phyloP scores from a whole-genome alignment of 2,113 vertebrate genomes.

The Crotalus tigris region DNA sequence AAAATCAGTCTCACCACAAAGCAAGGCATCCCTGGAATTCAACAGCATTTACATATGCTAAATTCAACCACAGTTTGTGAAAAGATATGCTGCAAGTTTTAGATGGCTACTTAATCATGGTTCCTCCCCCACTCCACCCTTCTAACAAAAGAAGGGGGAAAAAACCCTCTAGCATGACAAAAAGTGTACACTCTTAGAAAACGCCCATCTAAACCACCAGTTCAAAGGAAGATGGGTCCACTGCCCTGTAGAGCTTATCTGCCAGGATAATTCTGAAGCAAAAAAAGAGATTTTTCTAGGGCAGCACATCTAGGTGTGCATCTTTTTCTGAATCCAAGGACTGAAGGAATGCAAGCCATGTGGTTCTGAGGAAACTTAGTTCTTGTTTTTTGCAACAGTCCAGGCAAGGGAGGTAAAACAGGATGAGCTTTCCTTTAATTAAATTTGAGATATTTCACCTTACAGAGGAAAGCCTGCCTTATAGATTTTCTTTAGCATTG shows the following conservation, averaged over 20 bases:
- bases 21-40: not conserved
- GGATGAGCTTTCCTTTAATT: not conserved
- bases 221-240: not conserved
- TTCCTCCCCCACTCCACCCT: not conserved
- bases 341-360: not conserved
- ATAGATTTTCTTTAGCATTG: not conserved
- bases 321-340: not conserved
- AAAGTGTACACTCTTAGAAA: not conserved
- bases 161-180: not conserved
- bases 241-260: not conserved
- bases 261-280: not conserved
- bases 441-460: not conserved
- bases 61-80: not conserved
- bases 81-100: not conserved
- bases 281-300: not conserved
- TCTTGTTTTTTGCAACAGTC: not conserved
- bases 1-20: not conserved
- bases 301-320: not conserved
- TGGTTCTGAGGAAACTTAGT: not conserved
- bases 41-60: not conserved
- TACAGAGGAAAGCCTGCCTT: not conserved
- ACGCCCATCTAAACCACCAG: not conserved
- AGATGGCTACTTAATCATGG: not conserved
- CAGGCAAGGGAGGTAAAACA: not conserved
- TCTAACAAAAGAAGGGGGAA: not conserved